Percentiles rank a stretch among this genome's conserved stretches.
These are phyloP conservation scores for Channallabes apus DNA, from an alignment of 2,797 vertebrate species.

Conservation along the genomic window DNA sequence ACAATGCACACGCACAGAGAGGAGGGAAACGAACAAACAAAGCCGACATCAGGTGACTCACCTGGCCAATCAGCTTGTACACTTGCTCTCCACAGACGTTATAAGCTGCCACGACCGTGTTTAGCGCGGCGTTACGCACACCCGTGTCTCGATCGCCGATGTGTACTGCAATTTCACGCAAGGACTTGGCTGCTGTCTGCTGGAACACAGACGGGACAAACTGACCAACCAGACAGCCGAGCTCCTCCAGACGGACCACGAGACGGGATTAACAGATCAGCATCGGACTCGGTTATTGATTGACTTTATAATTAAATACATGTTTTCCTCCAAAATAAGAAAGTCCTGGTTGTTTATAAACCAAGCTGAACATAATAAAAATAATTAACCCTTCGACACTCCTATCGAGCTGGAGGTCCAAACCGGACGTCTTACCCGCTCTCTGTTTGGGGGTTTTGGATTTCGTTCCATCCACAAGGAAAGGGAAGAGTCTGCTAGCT, in stretches of 20 bases:
- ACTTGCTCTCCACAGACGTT: conserved; percentile 95
- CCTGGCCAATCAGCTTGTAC: conserved; percentile 97
- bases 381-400: no score
- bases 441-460: conserved; percentile 98
- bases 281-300: no score
- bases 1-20: neutral
- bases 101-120: conserved; percentile 93
- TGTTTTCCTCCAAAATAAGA: neutral
- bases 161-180: conserved; percentile 94
- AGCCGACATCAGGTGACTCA: conserved; percentile 49
- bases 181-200: conserved; percentile 90
- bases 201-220: conserved; percentile 92
- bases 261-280: neutral
- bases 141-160: conserved; percentile 94
- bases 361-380: no score
- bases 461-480: conserved; percentile 97
- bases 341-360: no score
- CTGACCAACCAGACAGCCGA: conserved; percentile 74
- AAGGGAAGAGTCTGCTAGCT: conserved; percentile 94
- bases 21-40: neutral
- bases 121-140: conserved; percentile 94
- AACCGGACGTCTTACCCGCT: conserved; percentile 74
- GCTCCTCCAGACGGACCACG: conserved; percentile 65
- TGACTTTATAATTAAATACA: neutral
- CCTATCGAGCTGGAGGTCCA: no score